phyloP scores from a whole-genome alignment of 2,797 vertebrate genomes.

The Heterohyrax brucei region DNA sequence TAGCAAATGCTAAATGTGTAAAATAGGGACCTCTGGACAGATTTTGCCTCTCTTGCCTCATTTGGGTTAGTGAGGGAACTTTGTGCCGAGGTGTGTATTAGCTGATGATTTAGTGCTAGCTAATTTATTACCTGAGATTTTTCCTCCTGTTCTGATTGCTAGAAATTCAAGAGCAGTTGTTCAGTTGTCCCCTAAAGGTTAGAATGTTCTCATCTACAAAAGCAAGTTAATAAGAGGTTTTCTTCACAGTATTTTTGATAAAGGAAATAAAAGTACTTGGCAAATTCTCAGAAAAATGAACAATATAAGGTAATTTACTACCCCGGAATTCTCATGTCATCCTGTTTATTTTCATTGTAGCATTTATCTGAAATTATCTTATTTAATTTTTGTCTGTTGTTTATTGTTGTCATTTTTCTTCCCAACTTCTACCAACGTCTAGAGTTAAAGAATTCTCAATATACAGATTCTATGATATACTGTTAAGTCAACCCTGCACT shows the following conservation, averaged over 20 bases:
- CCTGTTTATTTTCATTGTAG: neutral
- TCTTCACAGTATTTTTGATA: neutral
- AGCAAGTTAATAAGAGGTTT: neutral
- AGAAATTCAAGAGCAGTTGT: neutral
- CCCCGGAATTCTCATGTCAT: neutral
- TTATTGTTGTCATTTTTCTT: neutral
- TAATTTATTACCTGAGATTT: neutral
- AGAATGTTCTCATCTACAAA: slow-evolving; percentile 15
- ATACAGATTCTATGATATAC: slow-evolving; percentile 10
- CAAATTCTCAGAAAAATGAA: neutral
- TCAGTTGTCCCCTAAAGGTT: neutral
- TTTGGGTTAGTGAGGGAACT: neutral
- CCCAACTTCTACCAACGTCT: neutral
- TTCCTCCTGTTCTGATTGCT: neutral
- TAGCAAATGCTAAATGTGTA: slow-evolving; percentile 26
- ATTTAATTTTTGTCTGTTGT: slow-evolving; percentile 27
- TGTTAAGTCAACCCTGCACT: neutral
- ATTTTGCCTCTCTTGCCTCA: slow-evolving; percentile 66
- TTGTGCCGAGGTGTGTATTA: neutral
- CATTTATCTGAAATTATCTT: neutral
- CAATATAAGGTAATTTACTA: neutral
- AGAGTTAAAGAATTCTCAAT: neutral
- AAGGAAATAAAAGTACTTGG: neutral
- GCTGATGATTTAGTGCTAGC: neutral
- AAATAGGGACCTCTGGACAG: slow-evolving; percentile 12